Conservation (phyloP, 2,113 vertebrate species). For the Cheilinus undulatus region DNA sequence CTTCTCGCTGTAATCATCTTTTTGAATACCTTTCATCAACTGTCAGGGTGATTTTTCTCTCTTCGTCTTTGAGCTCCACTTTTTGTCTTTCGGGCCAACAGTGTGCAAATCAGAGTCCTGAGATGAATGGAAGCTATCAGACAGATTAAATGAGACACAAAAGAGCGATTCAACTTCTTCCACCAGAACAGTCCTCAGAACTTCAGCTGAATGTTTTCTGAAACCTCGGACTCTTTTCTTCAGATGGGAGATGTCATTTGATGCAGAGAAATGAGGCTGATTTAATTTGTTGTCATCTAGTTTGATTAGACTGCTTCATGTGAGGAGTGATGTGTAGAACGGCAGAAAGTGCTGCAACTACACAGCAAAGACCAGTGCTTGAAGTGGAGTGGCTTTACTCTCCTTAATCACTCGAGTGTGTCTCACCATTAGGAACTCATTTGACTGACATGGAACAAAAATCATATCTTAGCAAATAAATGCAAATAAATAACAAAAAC, state of each 20-base stretch:
- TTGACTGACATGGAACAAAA: no score
- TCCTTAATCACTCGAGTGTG: no score
- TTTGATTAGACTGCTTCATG: background rate
- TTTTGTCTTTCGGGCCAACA: background rate
- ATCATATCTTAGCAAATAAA: no score
- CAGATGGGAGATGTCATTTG: background rate
- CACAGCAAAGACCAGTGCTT: no score
- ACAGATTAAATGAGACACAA: constrained; percentile 1
- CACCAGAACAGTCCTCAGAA: background rate
- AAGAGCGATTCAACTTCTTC: background rate
- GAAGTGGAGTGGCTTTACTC: no score
- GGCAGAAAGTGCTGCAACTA: background rate
- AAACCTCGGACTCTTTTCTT: background rate
- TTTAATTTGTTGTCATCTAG: background rate
- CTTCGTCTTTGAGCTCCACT: background rate
- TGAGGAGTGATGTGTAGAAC: background rate
- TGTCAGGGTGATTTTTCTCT: background rate
- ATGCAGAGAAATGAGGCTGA: background rate
- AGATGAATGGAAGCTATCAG: background rate
- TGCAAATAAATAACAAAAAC: no score
- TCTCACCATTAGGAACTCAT: no score
- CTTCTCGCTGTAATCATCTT: background rate
- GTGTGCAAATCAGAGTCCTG: background rate
- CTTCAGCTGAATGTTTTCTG: background rate
- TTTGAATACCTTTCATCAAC: background rate